Evolutionary conservation across 2,797 vertebrate species (phyloP), one percentile per base, ranked within the genome.

Genomic region (Oophaga sylvatica): DNA sequence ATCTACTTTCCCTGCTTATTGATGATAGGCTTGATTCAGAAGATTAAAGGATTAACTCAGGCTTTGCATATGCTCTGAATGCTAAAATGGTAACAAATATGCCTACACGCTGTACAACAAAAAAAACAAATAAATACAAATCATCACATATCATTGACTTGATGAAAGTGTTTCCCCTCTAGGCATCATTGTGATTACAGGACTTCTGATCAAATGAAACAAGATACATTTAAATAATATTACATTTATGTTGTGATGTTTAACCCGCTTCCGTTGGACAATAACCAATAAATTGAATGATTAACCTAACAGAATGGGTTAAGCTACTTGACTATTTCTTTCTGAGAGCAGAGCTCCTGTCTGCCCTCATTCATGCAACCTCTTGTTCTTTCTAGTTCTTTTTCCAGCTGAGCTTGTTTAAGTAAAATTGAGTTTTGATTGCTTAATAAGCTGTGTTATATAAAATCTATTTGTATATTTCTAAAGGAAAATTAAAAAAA

Each of bases 11-110:
- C 88, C 90, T 92, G 92, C 87, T 94, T 95, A 94, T 95, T 94
- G 94, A 95, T 94, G 94, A 94, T 75, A 84, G 57, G 84, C 87
- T 92, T 90, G 90, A 90, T 87, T 86, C 91, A 92, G 93, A 94
- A 94, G 92, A 94, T 94, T 92, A 94, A 92, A 92, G 93, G 91
- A 94, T 94, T 94, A 94, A 92, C 92, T 93, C 93, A 93, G 93
- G 94, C 92, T 95, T 94, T 93, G 94, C 94, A 93, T 94, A 92
- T 92, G 94, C 93, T 91, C 90, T 91, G 80, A 91, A 93, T 92
- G 93, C 93, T 94, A 92, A 94, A 95, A 94, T 93, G 93, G 92
- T 93, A 94, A 93, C 84, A 93, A 90, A 89, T 84, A 80, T 87
- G 90, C 93, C 92, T 84, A 89, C 87, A 92, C 86, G 90, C 85